Evolutionary conservation across 1,140 invertebrate species (phyloP).

Genomic region (Lerema accius): DNA sequence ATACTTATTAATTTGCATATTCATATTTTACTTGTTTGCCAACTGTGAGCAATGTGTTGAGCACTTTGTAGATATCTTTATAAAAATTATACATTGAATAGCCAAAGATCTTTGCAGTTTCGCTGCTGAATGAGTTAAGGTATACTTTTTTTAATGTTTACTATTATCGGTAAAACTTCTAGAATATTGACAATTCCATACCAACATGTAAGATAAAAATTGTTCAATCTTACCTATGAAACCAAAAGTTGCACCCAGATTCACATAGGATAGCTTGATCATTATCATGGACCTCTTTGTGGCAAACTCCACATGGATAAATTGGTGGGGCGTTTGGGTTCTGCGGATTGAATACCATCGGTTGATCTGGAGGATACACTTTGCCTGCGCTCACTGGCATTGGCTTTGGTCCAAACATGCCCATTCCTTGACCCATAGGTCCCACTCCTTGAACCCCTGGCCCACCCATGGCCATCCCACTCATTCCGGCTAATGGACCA

Average conservation of each 20-base stretch:
- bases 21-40: background rate
- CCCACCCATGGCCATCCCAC: slow-evolving; percentile 85
- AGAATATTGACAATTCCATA: no score
- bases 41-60: background rate
- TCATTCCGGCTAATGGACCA: slow-evolving; percentile 85
- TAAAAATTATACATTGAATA: background rate
- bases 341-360: slow-evolving; percentile 99
- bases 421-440: slow-evolving; percentile 85
- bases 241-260: slow-evolving; percentile 99
- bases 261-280: slow-evolving; percentile 99
- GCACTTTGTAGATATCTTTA: background rate
- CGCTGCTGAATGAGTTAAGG: no score
- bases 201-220: background rate
- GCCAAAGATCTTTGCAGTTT: no score
- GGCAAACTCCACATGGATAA: slow-evolving; percentile 97
- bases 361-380: slow-evolving; percentile 97
- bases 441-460: slow-evolving; percentile 84
- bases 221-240: slow-evolving; percentile 90
- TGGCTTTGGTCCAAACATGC: slow-evolving; percentile 86
- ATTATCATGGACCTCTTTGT: slow-evolving; percentile 99
- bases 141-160: no score
- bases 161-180: no score
- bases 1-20: slow-evolving; percentile 3
- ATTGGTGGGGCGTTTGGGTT: slow-evolving; percentile 99
- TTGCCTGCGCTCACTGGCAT: slow-evolving; percentile 96